Evolutionary conservation across 37 sponge, comb jelly and placozoan genomes (phyloP), one percentile per base, ranked within the genome.

Genomic region (Aplysina aerophoba): DNA sequence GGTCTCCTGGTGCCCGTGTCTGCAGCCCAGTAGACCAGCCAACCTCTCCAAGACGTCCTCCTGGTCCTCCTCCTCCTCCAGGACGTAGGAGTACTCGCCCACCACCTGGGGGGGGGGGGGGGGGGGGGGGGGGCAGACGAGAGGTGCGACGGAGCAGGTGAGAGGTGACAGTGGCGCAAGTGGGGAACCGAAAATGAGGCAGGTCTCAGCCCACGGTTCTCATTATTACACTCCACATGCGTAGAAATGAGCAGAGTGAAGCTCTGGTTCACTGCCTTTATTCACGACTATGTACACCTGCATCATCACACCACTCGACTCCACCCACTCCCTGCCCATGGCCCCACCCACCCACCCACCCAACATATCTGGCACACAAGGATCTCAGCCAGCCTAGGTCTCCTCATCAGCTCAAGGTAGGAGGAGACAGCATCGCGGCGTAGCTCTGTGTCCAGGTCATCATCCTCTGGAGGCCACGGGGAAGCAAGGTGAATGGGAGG

Each of bases 381-480:
- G 22, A 95, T 84, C 36, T 91, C 90, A 21, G 92, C 88, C 35
- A 95, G 92, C 69, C 81, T 71, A 64, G 93, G 92, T 55, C 85
- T 86, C 50, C 84, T 80, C 6, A 92, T 65, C 30, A 95, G 80
- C 63, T 84, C 90, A 8, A 92, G 30, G 61, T 95, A 95, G 25
- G 88, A 83, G 8, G 74, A 34, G 16, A 92, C 90, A 56, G 95
- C 95, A 79, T 92, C 88, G 30, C 44, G 56, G 21, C 95, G 40
- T 21, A 95, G 88, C 85, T 89, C 89, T 8, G 8, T 50, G 63
- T 92, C 95, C 1, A 73, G 28, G 0, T 87, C 88, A 13, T 92
- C 92, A 77, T 95, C 95, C 37, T 92, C 95, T 20, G 90, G 81
- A 35, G n/a, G n/a, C n/a, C n/a, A n/a, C n/a, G n/a, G n/a, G n/a